Percentiles rank a stretch among this genome's conserved stretches.
phyloP scores from a whole-genome alignment of 1,140 invertebrate genomes.

The Leguminivora glycinivorella region DNA sequence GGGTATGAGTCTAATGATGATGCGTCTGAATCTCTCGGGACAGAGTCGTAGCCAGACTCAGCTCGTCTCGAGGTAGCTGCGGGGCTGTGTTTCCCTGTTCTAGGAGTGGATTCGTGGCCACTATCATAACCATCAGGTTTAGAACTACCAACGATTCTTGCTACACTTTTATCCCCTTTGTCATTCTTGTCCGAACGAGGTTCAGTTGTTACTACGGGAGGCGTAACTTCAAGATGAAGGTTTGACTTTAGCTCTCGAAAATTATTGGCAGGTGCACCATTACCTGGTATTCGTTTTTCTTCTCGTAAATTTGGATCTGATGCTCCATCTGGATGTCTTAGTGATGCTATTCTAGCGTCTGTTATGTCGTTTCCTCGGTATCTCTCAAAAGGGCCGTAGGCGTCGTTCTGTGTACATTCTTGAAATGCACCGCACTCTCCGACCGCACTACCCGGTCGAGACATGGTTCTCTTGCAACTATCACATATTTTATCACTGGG shows the following conservation, averaged over 20 bases:
- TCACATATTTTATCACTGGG: slow-evolving; percentile 88
- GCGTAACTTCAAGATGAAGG: slow-evolving; percentile 78
- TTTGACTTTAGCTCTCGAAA: slow-evolving; percentile 82
- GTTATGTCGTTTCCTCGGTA: slow-evolving; percentile 73
- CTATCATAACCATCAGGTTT: slow-evolving; percentile 88
- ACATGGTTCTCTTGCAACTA: slow-evolving; percentile 86
- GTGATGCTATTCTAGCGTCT: slow-evolving; percentile 84
- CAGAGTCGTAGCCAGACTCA: slow-evolving; percentile 94
- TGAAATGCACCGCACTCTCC: slow-evolving; percentile 71
- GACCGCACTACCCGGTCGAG: slow-evolving; percentile 83
- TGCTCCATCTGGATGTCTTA: slow-evolving; percentile 92
- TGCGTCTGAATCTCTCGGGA: slow-evolving; percentile 90
- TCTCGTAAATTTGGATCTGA: slow-evolving; percentile 93
- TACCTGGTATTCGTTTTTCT: slow-evolving; percentile 84
- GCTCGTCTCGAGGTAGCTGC: slow-evolving; percentile 85
- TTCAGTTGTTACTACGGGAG: slow-evolving; percentile 74
- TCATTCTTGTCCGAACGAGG: slow-evolving; percentile 69
- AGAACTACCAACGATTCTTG: slow-evolving; percentile 65
- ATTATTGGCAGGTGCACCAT: slow-evolving; percentile 82
- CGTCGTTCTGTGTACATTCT: slow-evolving; percentile 68
- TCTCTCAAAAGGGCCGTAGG: slow-evolving; percentile 70
- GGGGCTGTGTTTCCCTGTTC: slow-evolving; percentile 87
- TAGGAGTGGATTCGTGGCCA: slow-evolving; percentile 88
- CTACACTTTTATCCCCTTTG: slow-evolving; percentile 66
- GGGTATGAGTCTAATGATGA: slow-evolving; percentile 90